Conservation (phyloP, 2,797 vertebrate species). For the Brachyrhaphis roseni region DNA sequence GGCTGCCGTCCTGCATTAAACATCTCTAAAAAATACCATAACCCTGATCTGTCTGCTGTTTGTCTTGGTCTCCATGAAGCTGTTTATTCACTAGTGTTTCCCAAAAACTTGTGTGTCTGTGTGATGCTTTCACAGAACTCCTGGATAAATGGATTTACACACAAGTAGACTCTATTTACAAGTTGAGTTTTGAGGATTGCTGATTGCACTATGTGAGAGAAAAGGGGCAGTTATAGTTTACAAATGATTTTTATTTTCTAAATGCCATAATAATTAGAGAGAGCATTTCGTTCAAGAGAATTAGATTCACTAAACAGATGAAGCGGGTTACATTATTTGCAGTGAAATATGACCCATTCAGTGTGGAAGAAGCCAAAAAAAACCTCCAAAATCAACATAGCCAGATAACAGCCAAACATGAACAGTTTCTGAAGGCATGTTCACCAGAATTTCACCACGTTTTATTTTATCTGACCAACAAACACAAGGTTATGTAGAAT, state of each 20-base stretch:
- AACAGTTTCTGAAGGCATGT: background rate
- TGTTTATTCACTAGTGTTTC: background rate
- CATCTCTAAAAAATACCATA: background rate
- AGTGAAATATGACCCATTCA: background rate
- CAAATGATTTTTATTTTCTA: background rate
- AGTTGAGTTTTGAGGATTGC: background rate
- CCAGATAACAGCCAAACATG: background rate
- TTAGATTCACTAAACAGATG: background rate
- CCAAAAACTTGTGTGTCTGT: background rate
- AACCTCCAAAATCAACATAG: background rate
- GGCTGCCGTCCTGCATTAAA: background rate
- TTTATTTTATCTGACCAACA: background rate
- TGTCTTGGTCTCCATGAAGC: background rate
- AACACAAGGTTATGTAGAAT: background rate
- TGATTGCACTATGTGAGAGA: background rate
- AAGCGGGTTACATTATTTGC: background rate
- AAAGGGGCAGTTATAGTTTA: background rate
- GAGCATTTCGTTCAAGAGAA: background rate
- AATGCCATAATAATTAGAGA: background rate
- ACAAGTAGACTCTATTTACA: background rate
- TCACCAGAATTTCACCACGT: background rate
- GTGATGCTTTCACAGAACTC: background rate
- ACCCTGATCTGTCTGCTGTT: background rate
- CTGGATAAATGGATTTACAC: background rate
- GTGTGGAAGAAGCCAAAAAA: background rate